Evolutionary conservation across 2,797 vertebrate genomes (phyloP), one percentile per base, ranked within the genome.

Genomic region (Discoglossus pictus): DNA sequence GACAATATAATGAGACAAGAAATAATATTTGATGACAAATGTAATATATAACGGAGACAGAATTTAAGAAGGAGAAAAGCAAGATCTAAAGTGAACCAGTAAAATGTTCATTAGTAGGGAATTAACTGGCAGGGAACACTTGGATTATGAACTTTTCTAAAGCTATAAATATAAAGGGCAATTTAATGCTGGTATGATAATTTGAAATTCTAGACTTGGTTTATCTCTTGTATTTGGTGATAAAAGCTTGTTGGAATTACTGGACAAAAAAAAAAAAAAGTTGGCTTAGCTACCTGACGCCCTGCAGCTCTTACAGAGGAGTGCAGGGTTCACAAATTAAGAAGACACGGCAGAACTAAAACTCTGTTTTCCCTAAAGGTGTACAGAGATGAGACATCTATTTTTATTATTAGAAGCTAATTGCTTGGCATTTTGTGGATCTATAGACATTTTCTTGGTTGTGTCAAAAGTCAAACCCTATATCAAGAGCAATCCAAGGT

Each of bases 161-260:
- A 86, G 85, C 82, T 82, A 83, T 88, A 85, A 89, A 85, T 83
- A 84, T 84, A 88, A 88, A 86, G 82, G 74, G 83, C 84, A 75
- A 85, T 90, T 84, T 86, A 85, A 90, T 89, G 84, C 65, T 73
- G 70, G 75, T 79, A 79, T 74, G 84, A 89, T 86, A 86, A 89
- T 89, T 85, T 83, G 84, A 85, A 88, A 89, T 90, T 87, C 89
- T 83, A 86, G 82, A 84, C 87, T 80, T 74, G 83, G 74, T 82
- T 88, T 81, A 88, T 87, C 83, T 80, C 74, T 39, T 75, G 72
- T 73, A 79, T 87, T 86, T 82, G 73, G 75, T 80, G 42, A 63
- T 2, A 65, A 75, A 73, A 35, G 61, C 65, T 54, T 75, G 58
- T 80, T 76, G 48, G 46, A 79, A 74, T 75, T 74, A 80, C 75